These are phyloP conservation scores for Drosophila sturtevanti DNA, from an alignment of 1,140 invertebrate genomes.

Conservation along the genomic window DNA sequence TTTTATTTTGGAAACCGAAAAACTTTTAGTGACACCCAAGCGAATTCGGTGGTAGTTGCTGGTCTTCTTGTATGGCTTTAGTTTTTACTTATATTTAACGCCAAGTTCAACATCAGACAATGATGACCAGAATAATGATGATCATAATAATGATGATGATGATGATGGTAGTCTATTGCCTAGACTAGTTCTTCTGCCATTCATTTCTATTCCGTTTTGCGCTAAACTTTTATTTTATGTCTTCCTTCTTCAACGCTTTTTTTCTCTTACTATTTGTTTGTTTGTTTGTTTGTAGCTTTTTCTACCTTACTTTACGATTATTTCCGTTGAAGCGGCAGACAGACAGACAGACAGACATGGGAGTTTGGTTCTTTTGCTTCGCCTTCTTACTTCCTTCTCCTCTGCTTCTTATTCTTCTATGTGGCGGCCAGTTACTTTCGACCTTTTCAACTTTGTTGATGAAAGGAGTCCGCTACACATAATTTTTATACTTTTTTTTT, in stretches of 20 bases:
- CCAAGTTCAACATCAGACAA: conserved; percentile 70
- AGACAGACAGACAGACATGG: conserved; percentile 49
- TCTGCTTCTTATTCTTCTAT: background rate
- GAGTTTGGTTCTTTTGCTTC: conserved; percentile 21
- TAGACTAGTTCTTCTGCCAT: conserved; percentile 66
- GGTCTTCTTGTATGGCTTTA: conserved; percentile 76
- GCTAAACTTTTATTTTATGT: conserved; percentile 76
- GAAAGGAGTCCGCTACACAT: background rate
- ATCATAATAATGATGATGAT: conserved; percentile 44
- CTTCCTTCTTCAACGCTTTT: conserved; percentile 44
- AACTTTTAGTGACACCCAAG: conserved; percentile 65
- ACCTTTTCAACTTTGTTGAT: conserved; percentile 64
- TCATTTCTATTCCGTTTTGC: conserved; percentile 70
- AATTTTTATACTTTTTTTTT: no score
- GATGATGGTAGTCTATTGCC: conserved; percentile 17
- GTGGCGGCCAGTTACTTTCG: conserved; percentile 55
- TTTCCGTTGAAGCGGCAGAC: conserved; percentile 71
- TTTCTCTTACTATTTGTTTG: conserved; percentile 10
- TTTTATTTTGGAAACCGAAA: conserved; percentile 27
- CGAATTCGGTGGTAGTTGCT: conserved; percentile 38
- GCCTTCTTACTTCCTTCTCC: conserved; percentile 20
- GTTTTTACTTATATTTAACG: conserved; percentile 59
- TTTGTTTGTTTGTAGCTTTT: conserved; percentile 49
- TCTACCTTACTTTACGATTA: conserved; percentile 77
- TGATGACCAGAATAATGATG: conserved; percentile 22